A percentile compares a stretch with the other conserved stretches of the same genome.
These are phyloP conservation scores for Melieria crassipennis DNA, from an alignment of 2,888 invertebrate genomes.

Conservation along the genomic window DNA sequence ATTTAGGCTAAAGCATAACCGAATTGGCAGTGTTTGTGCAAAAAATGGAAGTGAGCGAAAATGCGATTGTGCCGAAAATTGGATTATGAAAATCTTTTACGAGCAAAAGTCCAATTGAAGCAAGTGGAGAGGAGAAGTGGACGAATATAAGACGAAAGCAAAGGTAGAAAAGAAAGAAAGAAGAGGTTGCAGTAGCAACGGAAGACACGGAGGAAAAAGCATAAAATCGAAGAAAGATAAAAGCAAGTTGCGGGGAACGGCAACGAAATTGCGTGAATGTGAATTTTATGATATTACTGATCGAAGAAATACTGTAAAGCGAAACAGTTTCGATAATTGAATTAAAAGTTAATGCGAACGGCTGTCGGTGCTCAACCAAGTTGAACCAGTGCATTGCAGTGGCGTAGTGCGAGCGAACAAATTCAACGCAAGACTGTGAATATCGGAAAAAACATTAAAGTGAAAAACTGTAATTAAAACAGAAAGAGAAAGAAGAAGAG, in stretches of 20 bases:
- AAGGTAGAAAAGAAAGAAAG: slow-evolving; percentile 18
- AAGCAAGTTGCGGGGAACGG: background rate
- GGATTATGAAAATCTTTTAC: slow-evolving; percentile 59
- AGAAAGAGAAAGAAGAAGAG: slow-evolving; percentile 25
- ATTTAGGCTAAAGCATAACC: slow-evolving; percentile 42
- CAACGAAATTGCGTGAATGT: no score
- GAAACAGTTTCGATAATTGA: background rate
- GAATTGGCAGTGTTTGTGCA: slow-evolving; percentile 44
- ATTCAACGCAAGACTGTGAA: background rate
- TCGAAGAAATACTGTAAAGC: background rate
- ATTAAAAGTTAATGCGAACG: background rate
- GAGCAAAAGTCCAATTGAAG: slow-evolving; percentile 56
- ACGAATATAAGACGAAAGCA: slow-evolving; percentile 29
- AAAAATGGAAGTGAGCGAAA: slow-evolving; percentile 57
- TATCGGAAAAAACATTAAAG: slow-evolving; percentile 31
- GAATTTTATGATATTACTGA: no score
- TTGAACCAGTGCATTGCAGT: no score
- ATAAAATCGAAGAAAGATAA: slow-evolving; percentile 18
- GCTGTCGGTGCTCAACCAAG: no score
- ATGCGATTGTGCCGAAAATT: slow-evolving; percentile 56
- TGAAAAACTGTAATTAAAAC: slow-evolving; percentile 30
- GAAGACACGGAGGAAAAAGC: slow-evolving; percentile 20
- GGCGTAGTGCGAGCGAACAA: no score
- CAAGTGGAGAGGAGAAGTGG: slow-evolving; percentile 51
- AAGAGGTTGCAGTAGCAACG: background rate